A percentile compares a stretch with the other conserved stretches of the same genome.
Conservation (phyloP, 2,113 vertebrate species). For the Amphilophus citrinellus region DNA sequence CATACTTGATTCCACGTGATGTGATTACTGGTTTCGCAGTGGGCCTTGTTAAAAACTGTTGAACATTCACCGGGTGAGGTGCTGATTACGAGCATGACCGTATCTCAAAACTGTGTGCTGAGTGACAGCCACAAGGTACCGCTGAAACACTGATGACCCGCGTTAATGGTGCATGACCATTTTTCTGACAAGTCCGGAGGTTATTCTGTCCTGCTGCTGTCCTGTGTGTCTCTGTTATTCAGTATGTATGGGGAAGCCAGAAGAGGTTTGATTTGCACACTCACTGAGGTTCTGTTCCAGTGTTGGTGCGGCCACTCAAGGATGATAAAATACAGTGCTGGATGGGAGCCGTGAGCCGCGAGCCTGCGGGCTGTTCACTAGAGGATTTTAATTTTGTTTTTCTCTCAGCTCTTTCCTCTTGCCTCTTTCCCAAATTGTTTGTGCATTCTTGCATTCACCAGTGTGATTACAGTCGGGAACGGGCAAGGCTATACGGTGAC, state of each 20-base stretch:
- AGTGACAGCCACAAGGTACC: slow-evolving; percentile 43
- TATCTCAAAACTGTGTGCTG: slow-evolving; percentile 34
- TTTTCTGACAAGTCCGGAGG: slow-evolving; percentile 34
- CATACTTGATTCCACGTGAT: slow-evolving; percentile 36
- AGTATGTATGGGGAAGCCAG: slow-evolving; percentile 9
- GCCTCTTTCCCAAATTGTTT: slow-evolving; percentile 44
- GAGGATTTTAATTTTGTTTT: slow-evolving; percentile 75
- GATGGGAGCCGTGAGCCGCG: slow-evolving; percentile 52
- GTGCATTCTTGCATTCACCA: slow-evolving; percentile 56
- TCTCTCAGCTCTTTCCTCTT: slow-evolving; percentile 43
- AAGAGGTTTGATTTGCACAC: slow-evolving; percentile 69
- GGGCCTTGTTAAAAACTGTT: slow-evolving; percentile 22
- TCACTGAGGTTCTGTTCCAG: slow-evolving; percentile 53
- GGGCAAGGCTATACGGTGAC: slow-evolving; percentile 20
- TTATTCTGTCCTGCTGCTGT: slow-evolving; percentile 20
- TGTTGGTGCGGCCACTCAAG: slow-evolving; percentile 59
- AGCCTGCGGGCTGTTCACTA: slow-evolving; percentile 63
- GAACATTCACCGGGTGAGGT: slow-evolving; percentile 9
- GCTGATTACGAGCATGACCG: slow-evolving; percentile 27
- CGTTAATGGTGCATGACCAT: slow-evolving; percentile 46
- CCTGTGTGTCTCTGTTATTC: slow-evolving; percentile 41
- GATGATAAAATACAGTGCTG: slow-evolving; percentile 72
- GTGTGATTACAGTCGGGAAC: slow-evolving; percentile 53
- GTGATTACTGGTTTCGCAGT: slow-evolving; percentile 38
- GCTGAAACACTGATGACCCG: slow-evolving; percentile 49